Percentiles rank a stretch among this genome's conserved stretches.
Evolutionary conservation across 2,113 vertebrate genomes (phyloP).

Genomic region (Dascyllus trimaculatus): DNA sequence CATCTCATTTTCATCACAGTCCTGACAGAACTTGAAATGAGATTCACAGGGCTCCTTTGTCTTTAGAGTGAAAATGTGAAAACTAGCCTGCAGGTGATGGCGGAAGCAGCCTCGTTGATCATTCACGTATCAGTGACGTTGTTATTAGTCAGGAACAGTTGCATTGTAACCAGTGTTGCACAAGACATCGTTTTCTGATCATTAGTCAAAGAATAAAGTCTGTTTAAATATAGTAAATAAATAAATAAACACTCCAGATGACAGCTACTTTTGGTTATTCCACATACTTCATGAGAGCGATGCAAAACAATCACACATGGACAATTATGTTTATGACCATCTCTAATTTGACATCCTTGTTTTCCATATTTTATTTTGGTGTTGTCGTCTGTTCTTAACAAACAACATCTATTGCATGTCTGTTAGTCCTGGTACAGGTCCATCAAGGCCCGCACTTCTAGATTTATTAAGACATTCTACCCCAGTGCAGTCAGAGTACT

Average conservation of each 20-base stretch:
- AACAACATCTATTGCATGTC: no score
- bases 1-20: conserved; percentile 32
- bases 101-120: neutral
- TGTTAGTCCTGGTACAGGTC: no score
- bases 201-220: neutral
- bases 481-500: no score
- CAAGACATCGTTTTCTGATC: neutral
- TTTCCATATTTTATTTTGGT: neutral
- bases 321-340: no score
- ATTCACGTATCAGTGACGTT: conserved; percentile 16
- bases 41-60: neutral
- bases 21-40: conserved; percentile 6
- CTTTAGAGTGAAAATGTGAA: conserved; percentile 9
- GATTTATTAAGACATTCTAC: no score
- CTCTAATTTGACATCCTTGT: no score
- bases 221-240: no score
- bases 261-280: neutral
- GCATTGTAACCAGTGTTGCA: neutral
- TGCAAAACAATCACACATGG: neutral
- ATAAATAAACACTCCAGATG: neutral
- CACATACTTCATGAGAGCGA: neutral
- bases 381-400: no score
- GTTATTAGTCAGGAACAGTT: conserved; percentile 1
- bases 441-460: no score
- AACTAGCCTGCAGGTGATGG: neutral